Evolutionary conservation across 1,140 invertebrate species (phyloP).

Genomic region (Zophobas atratus): DNA sequence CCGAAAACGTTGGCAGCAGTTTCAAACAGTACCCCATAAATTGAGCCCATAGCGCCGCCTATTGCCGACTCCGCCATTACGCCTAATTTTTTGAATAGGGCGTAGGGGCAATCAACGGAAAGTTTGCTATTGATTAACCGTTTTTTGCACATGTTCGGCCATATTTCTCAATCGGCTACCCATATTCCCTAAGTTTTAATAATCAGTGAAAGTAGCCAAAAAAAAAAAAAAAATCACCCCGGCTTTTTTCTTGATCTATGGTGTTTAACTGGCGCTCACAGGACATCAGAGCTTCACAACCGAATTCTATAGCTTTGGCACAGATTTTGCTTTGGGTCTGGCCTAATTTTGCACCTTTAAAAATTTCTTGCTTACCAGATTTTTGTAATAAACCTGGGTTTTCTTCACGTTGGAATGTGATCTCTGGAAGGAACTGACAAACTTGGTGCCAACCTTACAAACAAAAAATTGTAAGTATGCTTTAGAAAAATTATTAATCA

Average conservation of each 20-base stretch:
- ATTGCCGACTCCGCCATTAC: constrained; percentile 61
- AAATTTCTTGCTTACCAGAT: not conserved
- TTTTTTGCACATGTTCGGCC: constrained; percentile 68
- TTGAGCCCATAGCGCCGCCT: constrained; percentile 60
- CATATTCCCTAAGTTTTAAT: constrained; percentile 74
- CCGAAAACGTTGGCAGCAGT: constrained; percentile 61
- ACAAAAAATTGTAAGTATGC: not conserved
- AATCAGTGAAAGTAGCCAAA: not conserved
- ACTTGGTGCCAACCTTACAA: constrained; percentile 16
- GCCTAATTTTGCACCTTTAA: constrained; percentile 63
- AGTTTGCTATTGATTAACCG: constrained; percentile 57
- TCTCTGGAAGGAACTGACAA: not conserved
- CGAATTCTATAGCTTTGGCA: constrained; percentile 66
- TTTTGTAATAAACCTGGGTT: constrained; percentile 1
- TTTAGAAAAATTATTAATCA: constrained; percentile 55
- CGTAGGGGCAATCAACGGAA: constrained; percentile 57
- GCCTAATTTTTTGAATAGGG: constrained; percentile 61
- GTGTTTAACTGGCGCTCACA: constrained; percentile 74
- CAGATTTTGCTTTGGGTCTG: constrained; percentile 62
- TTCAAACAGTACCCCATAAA: constrained; percentile 65
- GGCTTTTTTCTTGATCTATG: constrained; percentile 74
- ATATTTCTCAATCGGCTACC: constrained; percentile 75
- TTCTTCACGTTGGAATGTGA: not conserved
- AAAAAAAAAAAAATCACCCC: constrained; percentile 31
- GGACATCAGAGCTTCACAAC: constrained; percentile 72